Percentiles rank a stretch among this genome's conserved stretches.
Evolutionary conservation across 2,113 vertebrate genomes (phyloP).

Genomic region (Crypturellus undulatus): DNA sequence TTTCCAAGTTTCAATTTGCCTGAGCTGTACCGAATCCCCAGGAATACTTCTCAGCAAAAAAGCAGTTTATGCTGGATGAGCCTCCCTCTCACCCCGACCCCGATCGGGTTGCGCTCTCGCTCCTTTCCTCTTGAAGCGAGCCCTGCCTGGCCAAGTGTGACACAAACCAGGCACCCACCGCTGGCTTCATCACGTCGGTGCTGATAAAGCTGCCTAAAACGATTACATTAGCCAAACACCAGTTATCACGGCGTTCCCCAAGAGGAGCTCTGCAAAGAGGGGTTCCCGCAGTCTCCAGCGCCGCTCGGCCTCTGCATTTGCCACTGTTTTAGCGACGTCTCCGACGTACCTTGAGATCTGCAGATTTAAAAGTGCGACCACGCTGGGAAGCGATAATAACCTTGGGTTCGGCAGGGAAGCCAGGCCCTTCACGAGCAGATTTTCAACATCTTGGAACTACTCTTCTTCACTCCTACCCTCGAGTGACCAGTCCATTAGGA

Average conservation of each 20-base stretch:
- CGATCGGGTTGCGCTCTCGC: accelerated
- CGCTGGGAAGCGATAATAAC: accelerated
- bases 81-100: accelerated
- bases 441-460: neutral
- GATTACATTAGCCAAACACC: neutral
- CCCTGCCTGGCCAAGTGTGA: neutral
- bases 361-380: neutral
- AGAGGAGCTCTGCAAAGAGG: neutral
- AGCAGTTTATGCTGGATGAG: neutral
- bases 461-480: neutral
- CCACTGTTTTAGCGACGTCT: neutral
- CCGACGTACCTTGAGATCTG: neutral
- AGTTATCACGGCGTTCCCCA: neutral
- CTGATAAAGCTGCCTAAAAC: conserved; percentile 6
- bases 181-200: conserved; percentile 10
- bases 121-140: neutral
- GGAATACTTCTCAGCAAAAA: accelerated
- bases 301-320: too few species aligned
- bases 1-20: neutral
- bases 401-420: neutral
- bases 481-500: neutral
- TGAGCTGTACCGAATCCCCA: neutral
- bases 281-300: too few species aligned
- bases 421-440: neutral
- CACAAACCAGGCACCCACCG: neutral